Base-by-base conservation (phyloP, 1,140 invertebrate species). In the Papilio aristodemus region DNA sequence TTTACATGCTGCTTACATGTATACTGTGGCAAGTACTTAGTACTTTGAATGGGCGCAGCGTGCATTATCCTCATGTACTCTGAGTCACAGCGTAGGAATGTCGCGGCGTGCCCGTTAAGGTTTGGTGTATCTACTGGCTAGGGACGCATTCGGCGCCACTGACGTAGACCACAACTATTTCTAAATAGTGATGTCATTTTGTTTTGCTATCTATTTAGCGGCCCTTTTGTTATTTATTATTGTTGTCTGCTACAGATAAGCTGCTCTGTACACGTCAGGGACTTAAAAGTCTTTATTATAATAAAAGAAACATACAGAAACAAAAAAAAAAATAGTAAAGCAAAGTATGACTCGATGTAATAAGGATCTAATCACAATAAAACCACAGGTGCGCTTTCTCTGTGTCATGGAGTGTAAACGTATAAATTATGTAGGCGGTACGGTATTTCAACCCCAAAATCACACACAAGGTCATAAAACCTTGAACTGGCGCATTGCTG, bases 41-140 rank as follows among this genome's bases (percentile, higher is more conserved):
- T 46, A 19, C 46, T 22, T 54, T 54, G 46, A 54, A 54, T 54
- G 46, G 46, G 2, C 19, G 70, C 58, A 79, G 79, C 80, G 79
- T 83, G 78, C 80, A 73, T 80, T 84, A 84, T 86, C 79, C 81
- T 68, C 69, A 67, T 59, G 67, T 68, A 71, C 69, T 75, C 73
- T 87, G 83, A 85, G 77, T 87, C 84, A 87, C 81, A 81, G 70
- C 66, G 60, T 43, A 79, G 75, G 81, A 81, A 84, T 87, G 83
- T 74, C 67, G 77, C 79, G 78, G 73, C 79, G 69, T 78, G 71
- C 73, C 73, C 58, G 69, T 69, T 76, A 64, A 67, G 71, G 75
- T 78, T 73, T 76, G 79, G 73, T 69, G 63, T 68, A 74, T 67
- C 41, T 46, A 75, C 62, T 72, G 71, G 50, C 67, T 57, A 63